Percentiles rank a stretch among this genome's conserved stretches.
Conservation (phyloP, 37 sponge, comb jelly and placozoan species). For the Tethya wilhelma region DNA sequence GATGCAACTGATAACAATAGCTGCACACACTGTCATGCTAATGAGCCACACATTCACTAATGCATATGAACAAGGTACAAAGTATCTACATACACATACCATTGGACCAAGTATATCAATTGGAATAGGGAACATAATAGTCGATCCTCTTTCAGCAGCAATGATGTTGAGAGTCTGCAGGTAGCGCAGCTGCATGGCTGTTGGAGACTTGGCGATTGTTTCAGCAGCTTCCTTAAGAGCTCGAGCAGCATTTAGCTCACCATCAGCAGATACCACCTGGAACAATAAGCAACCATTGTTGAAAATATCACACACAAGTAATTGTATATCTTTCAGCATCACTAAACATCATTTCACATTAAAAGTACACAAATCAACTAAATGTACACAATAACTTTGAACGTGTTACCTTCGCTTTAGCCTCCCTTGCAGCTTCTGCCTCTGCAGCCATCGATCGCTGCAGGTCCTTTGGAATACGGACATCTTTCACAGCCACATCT, state of each 20-base stretch:
- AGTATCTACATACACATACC: too few species aligned
- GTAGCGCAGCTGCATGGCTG: conserved; percentile 98
- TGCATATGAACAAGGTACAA: not conserved
- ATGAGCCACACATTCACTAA: too few species aligned
- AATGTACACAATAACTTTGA: not conserved
- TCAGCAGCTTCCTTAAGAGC: conserved; percentile 97
- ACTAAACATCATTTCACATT: too few species aligned
- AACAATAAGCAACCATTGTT: too few species aligned
- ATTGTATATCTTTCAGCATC: too few species aligned
- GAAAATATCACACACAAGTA: too few species aligned
- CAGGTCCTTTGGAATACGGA: conserved; percentile 88
- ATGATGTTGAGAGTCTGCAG: conserved; percentile 95
- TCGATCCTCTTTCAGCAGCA: conserved; percentile 93
- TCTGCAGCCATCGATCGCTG: conserved; percentile 99
- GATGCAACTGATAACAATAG: too few species aligned
- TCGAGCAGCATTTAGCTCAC: conserved; percentile 93
- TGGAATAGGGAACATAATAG: conserved; percentile 98
- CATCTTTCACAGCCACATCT: conserved; percentile 94
- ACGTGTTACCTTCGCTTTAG: conserved; percentile 96
- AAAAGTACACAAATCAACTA: not conserved
- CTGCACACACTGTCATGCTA: too few species aligned
- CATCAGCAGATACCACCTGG: conserved; percentile 94
- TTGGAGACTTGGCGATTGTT: conserved; percentile 84
- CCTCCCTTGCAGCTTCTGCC: conserved; percentile 95
- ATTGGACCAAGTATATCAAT: conserved; percentile 83